A percentile compares a stretch with the other conserved stretches of the same genome.
These are phyloP conservation scores for Melieria crassipennis DNA, from an alignment of 2,888 invertebrate species.

Conservation along the genomic window DNA sequence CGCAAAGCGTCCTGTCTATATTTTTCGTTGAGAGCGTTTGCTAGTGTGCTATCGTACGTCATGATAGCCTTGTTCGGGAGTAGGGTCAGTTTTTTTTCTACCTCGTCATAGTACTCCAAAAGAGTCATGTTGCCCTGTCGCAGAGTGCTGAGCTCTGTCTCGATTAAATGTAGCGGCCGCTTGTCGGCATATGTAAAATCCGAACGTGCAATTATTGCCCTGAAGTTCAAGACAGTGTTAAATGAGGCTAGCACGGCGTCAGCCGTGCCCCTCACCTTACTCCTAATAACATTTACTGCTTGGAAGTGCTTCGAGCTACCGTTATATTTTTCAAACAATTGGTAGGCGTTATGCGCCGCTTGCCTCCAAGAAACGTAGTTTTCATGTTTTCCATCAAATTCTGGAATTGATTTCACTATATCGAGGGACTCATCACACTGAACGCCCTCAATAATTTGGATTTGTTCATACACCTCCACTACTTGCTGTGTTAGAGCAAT, in stretches of 20 bases:
- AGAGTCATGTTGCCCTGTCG: constrained; percentile 32
- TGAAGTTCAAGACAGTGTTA: constrained; percentile 32
- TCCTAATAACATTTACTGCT: constrained; percentile 10
- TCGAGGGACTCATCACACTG: too few relatives aligned
- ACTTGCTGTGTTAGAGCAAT: too few relatives aligned
- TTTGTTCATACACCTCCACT: too few relatives aligned
- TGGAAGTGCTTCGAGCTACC: constrained; percentile 17
- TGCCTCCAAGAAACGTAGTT: too few relatives aligned
- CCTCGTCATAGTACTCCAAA: constrained; percentile 27
- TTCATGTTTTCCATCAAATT: too few relatives aligned
- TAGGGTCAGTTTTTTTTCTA: constrained; percentile 32
- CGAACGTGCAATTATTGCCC: constrained; percentile 29
- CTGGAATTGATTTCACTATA: too few relatives aligned
- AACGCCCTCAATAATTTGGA: too few relatives aligned
- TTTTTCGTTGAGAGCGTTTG: constrained; percentile 33
- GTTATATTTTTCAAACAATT: neutral
- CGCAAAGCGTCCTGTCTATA: constrained; percentile 37
- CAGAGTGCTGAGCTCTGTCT: constrained; percentile 21
- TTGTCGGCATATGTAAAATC: constrained; percentile 37
- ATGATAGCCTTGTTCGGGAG: constrained; percentile 36
- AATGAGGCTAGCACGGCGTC: constrained; percentile 20
- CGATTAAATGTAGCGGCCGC: constrained; percentile 27
- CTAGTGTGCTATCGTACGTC: constrained; percentile 28
- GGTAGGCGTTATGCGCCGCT: too few relatives aligned
- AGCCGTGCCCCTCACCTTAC: neutral